Evolutionary conservation across 2,888 invertebrate genomes (phyloP).

Genomic region (Epirrhoe tristata): DNA sequence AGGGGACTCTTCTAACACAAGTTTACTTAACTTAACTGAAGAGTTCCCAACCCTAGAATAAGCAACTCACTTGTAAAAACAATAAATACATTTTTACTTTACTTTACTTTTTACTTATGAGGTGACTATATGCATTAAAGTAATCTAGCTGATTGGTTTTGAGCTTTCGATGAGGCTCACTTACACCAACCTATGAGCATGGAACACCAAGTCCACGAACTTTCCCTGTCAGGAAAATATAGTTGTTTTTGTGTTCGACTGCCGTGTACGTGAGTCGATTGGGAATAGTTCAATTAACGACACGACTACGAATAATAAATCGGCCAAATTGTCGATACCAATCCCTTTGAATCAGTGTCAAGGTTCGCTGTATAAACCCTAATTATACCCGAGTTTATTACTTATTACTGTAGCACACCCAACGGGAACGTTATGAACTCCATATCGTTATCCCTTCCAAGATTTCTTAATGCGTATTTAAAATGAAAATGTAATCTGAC

Average conservation of each 20-base stretch:
- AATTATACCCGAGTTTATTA: conserved; percentile 33
- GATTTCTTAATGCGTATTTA: conserved; percentile 39
- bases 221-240: conserved; percentile 66
- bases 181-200: conserved; percentile 52
- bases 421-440: conserved; percentile 26
- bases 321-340: conserved; percentile 30
- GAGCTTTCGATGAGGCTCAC: conserved; percentile 15
- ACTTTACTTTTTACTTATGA: too few relatives aligned
- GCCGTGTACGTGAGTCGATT: conserved; percentile 62
- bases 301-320: conserved; percentile 48
- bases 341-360: conserved; percentile 26
- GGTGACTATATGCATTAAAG: background rate
- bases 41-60: too few relatives aligned
- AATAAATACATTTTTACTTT: too few relatives aligned
- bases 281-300: conserved; percentile 60
- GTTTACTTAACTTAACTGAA: too few relatives aligned
- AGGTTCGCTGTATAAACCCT: conserved; percentile 20
- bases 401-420: conserved; percentile 25
- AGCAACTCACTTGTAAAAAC: too few relatives aligned
- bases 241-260: conserved; percentile 60
- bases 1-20: too few relatives aligned
- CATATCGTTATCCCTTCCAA: conserved; percentile 35
- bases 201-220: conserved; percentile 50
- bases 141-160: conserved; percentile 13
- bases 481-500: conserved; percentile 40